Evolutionary conservation across 2,888 invertebrate genomes (phyloP).

Genomic region (Andrena bicolor): DNA sequence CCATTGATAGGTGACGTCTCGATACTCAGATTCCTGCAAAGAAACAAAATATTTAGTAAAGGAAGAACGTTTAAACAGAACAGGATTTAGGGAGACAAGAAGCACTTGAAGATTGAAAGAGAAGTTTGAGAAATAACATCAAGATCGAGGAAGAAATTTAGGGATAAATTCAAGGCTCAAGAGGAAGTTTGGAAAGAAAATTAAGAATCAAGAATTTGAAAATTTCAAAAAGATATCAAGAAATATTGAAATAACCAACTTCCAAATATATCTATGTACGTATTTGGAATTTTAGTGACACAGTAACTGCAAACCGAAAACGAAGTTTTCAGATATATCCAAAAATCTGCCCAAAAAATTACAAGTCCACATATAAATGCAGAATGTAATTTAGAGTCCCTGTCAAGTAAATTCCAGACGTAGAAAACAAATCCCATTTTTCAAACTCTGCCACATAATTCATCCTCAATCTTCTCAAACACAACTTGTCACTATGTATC

Average conservation of each 20-base stretch:
- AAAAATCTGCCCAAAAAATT: too few relatives aligned
- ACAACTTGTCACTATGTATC: not conserved
- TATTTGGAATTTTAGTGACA: too few relatives aligned
- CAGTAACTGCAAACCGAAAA: too few relatives aligned
- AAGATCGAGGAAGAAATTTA: not conserved
- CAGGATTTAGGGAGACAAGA: too few relatives aligned
- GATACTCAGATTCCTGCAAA: constrained; percentile 75
- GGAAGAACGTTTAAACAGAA: too few relatives aligned
- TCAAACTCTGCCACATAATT: not conserved
- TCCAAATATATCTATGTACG: too few relatives aligned
- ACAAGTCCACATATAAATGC: too few relatives aligned
- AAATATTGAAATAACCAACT: too few relatives aligned
- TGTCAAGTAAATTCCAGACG: not conserved
- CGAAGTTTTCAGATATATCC: too few relatives aligned
- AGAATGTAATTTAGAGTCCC: too few relatives aligned
- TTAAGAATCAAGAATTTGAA: not conserved
- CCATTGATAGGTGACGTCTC: constrained; percentile 75
- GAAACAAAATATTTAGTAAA: not conserved
- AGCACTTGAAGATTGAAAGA: not conserved
- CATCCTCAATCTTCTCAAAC: not conserved
- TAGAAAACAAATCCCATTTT: not conserved
- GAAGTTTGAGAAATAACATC: not conserved
- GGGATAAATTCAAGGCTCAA: not conserved
- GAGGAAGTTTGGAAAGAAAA: not conserved
- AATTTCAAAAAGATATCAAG: too few relatives aligned